Conservation (phyloP, 1,140 invertebrate species). For the Nixonia krombeini region DNA sequence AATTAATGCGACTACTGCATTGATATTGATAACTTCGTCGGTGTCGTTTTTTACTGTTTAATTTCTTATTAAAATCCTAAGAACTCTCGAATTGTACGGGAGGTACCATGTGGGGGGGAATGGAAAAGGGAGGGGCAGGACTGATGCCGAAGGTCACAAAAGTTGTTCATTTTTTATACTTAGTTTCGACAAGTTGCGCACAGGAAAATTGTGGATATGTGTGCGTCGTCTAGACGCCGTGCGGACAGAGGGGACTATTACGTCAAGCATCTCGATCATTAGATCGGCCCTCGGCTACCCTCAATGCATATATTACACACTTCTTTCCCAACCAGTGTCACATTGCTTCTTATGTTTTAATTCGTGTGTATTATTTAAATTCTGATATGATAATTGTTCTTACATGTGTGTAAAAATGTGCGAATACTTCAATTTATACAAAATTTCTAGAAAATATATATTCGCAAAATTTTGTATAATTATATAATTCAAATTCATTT, state of each 20-base stretch:
- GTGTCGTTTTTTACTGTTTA: constrained; percentile 10
- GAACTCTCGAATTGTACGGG: constrained; percentile 11
- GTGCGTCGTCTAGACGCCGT: constrained; percentile 38
- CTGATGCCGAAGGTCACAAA: constrained; percentile 22
- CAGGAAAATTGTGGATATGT: constrained; percentile 29
- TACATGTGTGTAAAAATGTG: too few species aligned
- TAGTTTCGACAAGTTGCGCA: constrained; percentile 33
- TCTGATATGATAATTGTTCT: too few species aligned
- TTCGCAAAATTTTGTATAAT: too few species aligned
- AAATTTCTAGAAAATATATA: too few species aligned
- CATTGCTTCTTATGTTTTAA: too few species aligned
- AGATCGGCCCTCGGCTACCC: neutral
- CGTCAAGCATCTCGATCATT: constrained; percentile 2
- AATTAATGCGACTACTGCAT: constrained; percentile 5
- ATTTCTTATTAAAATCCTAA: constrained; percentile 1
- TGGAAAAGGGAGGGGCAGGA: neutral
- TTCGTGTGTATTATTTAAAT: too few species aligned
- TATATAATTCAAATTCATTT: too few species aligned
- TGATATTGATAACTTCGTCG: neutral
- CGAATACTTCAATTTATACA: too few species aligned
- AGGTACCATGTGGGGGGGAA: neutral
- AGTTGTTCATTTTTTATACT: constrained; percentile 38
- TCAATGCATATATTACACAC: neutral
- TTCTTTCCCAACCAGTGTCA: too few species aligned
- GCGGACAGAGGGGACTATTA: constrained; percentile 5